A percentile compares a stretch with the other conserved stretches of the same genome.
Evolutionary conservation across 2,888 invertebrate genomes (phyloP).

Genomic region (Lymantria dispar): DNA sequence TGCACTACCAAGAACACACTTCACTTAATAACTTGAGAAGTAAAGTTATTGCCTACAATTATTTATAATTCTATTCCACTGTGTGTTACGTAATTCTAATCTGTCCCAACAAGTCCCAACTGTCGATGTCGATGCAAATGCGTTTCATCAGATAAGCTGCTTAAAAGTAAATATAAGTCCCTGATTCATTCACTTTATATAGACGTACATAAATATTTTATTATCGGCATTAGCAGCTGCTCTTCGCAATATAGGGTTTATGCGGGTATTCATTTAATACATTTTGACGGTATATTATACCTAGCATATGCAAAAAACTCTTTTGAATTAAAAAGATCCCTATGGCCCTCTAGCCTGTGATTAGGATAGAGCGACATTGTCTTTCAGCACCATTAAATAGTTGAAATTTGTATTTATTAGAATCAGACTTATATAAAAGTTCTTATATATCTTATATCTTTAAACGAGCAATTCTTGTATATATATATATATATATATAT

Average conservation of each 20-base stretch:
- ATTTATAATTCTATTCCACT: constrained; percentile 1
- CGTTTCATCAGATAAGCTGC: constrained; percentile 21
- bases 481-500: too few relatives aligned
- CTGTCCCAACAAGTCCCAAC: constrained; percentile 2
- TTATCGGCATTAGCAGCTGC: constrained; percentile 10
- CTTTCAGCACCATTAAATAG: too few relatives aligned
- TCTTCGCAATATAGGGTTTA: constrained; percentile 5
- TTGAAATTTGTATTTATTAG: too few relatives aligned
- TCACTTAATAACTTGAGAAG: neutral
- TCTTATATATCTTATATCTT: too few relatives aligned
- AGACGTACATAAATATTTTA: constrained; percentile 19
- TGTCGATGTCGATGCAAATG: constrained; percentile 7
- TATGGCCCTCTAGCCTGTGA: too few relatives aligned
- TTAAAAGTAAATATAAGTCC: constrained; percentile 17
- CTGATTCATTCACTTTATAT: constrained; percentile 10
- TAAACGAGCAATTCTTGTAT: too few relatives aligned
- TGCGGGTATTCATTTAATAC: constrained; percentile 9
- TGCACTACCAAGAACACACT: neutral
- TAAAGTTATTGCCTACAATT: neutral
- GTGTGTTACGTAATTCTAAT: constrained; percentile 10
- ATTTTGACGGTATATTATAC: too few relatives aligned
- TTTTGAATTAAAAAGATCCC: too few relatives aligned
- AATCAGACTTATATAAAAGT: too few relatives aligned
- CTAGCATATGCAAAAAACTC: too few relatives aligned
- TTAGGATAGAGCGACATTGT: too few relatives aligned